Conservation (phyloP, 2,113 vertebrate species). For the Gallinago undulata region DNA sequence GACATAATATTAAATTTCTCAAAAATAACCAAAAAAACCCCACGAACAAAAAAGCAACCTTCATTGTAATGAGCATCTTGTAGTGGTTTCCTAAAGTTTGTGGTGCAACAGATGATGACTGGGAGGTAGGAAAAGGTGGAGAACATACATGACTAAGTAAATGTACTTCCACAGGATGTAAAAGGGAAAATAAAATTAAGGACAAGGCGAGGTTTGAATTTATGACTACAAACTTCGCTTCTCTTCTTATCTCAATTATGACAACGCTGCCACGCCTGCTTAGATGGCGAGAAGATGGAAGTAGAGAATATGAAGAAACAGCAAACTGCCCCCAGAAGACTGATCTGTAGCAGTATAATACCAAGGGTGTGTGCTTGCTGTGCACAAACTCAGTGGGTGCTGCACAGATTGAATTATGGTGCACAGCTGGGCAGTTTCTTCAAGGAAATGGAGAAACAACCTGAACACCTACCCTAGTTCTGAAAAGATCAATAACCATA, state of each 20-base stretch:
- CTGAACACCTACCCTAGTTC: not conserved
- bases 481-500: not conserved
- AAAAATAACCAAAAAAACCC: not conserved
- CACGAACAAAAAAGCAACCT: not conserved
- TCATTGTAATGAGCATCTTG: not conserved
- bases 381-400: not conserved
- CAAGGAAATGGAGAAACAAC: not conserved
- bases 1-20: not conserved
- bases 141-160: not conserved
- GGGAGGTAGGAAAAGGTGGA: not conserved
- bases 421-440: not conserved
- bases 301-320: not conserved
- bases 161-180: not conserved
- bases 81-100: not conserved
- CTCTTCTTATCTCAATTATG: not conserved
- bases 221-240: not conserved
- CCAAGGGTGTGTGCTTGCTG: not conserved
- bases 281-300: not conserved
- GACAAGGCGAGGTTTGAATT: not conserved
- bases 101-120: not conserved
- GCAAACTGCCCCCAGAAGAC: not conserved
- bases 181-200: not conserved
- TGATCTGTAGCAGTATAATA: fast-evolving
- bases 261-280: not conserved
- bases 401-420: fast-evolving